Percentiles rank a stretch among this genome's conserved stretches.
These are phyloP conservation scores for Porites cylindrica DNA, from an alignment of 92 coral and sea anemone species.

Conservation along the genomic window DNA sequence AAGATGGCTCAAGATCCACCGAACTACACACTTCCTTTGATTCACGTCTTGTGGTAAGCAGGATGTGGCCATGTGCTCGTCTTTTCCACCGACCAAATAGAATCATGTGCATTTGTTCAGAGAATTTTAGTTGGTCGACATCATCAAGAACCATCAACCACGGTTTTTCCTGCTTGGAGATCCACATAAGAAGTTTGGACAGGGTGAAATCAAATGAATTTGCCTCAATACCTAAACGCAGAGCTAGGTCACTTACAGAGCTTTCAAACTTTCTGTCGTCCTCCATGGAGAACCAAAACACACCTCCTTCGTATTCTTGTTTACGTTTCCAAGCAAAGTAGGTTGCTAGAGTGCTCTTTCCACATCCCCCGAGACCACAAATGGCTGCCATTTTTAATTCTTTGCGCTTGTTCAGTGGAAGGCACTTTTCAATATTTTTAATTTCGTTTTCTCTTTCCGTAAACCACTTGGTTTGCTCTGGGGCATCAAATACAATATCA, in stretches of 20 bases:
- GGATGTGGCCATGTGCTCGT: conserved; percentile 59
- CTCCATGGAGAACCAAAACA: conserved; percentile 86
- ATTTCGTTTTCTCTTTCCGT: conserved; percentile 28
- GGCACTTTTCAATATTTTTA: neutral
- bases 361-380: conserved; percentile 59
- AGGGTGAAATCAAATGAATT: conserved; percentile 59
- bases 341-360: conserved; percentile 48
- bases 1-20: conserved; percentile 39
- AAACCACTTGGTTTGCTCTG: conserved; percentile 49
- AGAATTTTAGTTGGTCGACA: conserved; percentile 65
- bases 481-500: conserved; percentile 27
- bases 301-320: conserved; percentile 74
- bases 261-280: conserved; percentile 30
- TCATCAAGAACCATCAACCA: conserved; percentile 80
- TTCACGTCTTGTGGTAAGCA: conserved; percentile 81
- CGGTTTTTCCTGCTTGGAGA: conserved; percentile 28
- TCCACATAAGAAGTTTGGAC: conserved; percentile 52
- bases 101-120: conserved; percentile 11
- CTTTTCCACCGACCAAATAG: conserved; percentile 33
- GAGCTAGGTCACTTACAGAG: conserved; percentile 66
- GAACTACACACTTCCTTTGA: conserved; percentile 49
- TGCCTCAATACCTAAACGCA: conserved; percentile 53
- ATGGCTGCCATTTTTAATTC: conserved; percentile 16
- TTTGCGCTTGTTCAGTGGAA: neutral
- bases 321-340: conserved; percentile 38